A percentile compares a stretch with the other conserved stretches of the same genome.
Evolutionary conservation across 2,888 invertebrate genomes (phyloP).

Genomic region (Piscicola geometra): DNA sequence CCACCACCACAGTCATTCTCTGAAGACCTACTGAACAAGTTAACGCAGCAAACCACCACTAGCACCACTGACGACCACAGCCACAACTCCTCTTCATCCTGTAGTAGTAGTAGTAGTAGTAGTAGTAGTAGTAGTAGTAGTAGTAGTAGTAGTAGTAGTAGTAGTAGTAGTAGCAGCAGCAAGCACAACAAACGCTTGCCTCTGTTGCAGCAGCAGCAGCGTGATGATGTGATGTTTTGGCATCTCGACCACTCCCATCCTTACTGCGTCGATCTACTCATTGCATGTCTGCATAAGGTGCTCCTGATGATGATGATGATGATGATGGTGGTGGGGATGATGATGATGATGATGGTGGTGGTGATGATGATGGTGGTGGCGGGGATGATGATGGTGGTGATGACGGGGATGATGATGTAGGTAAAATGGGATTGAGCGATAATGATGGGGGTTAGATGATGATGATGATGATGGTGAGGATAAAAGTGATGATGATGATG

Average conservation of each 20-base stretch:
- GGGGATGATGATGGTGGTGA: constrained; percentile 9
- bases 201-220: constrained; percentile 88
- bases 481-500: too few species aligned
- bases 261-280: too few species aligned
- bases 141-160: constrained; percentile 30
- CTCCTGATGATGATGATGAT: constrained; percentile 7
- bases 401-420: not conserved
- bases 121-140: constrained; percentile 30
- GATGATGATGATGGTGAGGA: not conserved
- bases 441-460: not conserved
- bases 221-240: not conserved
- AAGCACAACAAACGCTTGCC: constrained; percentile 83
- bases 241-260: too few species aligned
- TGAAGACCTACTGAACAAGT: too few species aligned
- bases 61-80: too few species aligned
- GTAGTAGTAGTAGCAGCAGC: constrained; percentile 63
- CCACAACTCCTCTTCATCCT: too few species aligned
- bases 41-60: too few species aligned
- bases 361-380: constrained; percentile 13
- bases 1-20: too few species aligned
- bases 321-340: constrained; percentile 1
- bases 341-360: constrained; percentile 13
- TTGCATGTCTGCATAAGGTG: not conserved
- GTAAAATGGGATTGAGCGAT: not conserved
- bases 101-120: constrained; percentile 27